Evolutionary conservation across 1,140 invertebrate species (phyloP).

Genomic region (Sminthurinus signatus): DNA sequence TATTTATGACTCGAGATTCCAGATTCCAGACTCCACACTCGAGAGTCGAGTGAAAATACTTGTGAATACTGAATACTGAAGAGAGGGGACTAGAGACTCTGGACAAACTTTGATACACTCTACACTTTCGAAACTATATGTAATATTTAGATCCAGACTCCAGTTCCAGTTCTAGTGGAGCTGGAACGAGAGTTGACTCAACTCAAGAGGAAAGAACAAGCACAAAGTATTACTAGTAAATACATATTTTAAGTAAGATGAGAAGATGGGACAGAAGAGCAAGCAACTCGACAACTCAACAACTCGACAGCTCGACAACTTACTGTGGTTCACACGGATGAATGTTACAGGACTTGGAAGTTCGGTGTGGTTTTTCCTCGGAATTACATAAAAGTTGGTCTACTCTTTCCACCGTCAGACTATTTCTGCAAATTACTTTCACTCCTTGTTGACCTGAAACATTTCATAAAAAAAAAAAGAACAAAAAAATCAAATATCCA

Average conservation of each 20-base stretch:
- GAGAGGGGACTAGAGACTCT: too few species aligned
- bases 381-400: slow-evolving; percentile 71
- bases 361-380: slow-evolving; percentile 63
- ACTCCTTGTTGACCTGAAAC: slow-evolving; percentile 64
- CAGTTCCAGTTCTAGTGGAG: not conserved
- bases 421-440: slow-evolving; percentile 57
- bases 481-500: too few species aligned
- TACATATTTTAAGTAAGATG: not conserved
- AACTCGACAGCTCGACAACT: slow-evolving; percentile 44
- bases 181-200: not conserved
- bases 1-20: too few species aligned
- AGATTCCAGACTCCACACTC: too few species aligned
- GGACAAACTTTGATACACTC: too few species aligned
- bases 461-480: too few species aligned
- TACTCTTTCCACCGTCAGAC: slow-evolving; percentile 62
- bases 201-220: not conserved
- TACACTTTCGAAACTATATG: too few species aligned
- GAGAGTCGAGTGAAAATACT: too few species aligned
- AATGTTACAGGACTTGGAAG: slow-evolving; percentile 71
- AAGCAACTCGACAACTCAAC: not conserved
- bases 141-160: not conserved
- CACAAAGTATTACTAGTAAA: not conserved
- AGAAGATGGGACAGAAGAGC: not conserved
- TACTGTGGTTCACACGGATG: slow-evolving; percentile 81
- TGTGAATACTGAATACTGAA: too few species aligned